Conservation (phyloP, 1,140 invertebrate genomes). For the Brachionus asplanchnoidis region DNA sequence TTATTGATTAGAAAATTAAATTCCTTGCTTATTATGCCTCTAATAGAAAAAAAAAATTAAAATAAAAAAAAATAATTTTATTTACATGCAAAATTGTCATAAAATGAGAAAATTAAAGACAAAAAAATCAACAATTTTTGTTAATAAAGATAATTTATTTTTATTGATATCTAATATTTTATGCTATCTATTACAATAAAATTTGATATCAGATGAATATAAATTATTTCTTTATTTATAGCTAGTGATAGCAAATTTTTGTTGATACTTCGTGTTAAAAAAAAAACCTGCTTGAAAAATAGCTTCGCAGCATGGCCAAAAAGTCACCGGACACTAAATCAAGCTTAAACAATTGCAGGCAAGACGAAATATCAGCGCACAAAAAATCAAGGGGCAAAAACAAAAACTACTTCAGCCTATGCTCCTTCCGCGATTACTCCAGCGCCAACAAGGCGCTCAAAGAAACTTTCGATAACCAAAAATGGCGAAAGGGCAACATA, state of each 20-base stretch:
- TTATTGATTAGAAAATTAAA: too few species aligned
- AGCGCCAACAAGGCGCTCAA: neutral
- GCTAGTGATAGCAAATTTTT: neutral
- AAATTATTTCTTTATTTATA: neutral
- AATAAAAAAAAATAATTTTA: neutral
- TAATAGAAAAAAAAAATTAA: too few species aligned
- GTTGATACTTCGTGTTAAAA: neutral
- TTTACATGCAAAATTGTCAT: neutral
- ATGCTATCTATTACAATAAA: neutral
- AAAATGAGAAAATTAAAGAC: neutral
- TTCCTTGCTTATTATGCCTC: too few species aligned
- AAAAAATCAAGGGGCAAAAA: neutral
- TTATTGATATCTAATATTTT: neutral
- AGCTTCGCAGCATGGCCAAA: too few species aligned
- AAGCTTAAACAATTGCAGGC: too few species aligned
- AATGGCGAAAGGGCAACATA: neutral
- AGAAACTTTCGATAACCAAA: neutral
- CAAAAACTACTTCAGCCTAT: neutral
- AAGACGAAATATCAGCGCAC: neutral
- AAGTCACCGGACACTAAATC: too few species aligned
- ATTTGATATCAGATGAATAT: neutral
- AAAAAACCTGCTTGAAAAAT: neutral
- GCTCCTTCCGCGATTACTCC: neutral
- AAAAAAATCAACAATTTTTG: neutral
- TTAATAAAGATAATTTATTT: neutral